Base-by-base conservation (phyloP, 2,113 vertebrate species). In the Xiphias gladius region DNA sequence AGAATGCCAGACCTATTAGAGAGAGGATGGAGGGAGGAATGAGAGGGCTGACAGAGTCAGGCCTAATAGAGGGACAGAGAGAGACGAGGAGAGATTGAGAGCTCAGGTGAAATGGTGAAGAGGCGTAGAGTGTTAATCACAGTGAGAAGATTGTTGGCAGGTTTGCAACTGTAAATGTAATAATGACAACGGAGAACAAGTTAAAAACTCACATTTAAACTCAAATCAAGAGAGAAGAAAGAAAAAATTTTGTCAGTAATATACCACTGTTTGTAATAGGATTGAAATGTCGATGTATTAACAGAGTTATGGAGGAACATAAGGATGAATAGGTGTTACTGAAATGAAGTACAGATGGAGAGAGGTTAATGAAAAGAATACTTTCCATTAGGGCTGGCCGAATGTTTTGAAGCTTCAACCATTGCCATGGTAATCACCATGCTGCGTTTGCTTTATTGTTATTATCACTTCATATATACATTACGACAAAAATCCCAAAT, bases 1-100 rank as follows among this genome's bases (percentile, higher is more conserved):
- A 83, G 81, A 92, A 92, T 91, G 86, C 73, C 89, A 92, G 80
- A 88, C 43, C 78, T 90, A 84, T 92, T 88, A 90, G 68, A 80
- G 79, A 50, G 46, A 71, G 85, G 83, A 75, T 57, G 82, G 86
- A 85, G 74, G 22, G 84, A 82, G 57, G 73, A 57, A 63, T 64
- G 76, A 72, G 77, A 73, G 69, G 73, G n/a, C 61, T 30, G 77
- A 66, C 71, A 30, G 63, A 64, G 83, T 81, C 83, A 75, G 55
- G 55, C 35, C 43, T 86, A 82, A 92, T 83, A 67, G 71, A 76
- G 50, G 46, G 55, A 73, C 7, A 9, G 77, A 79, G 55, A 41
- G 50, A 75, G 79, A 73, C 2, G 17, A 39, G 54, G 41, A 69
- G 57, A 65, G 43, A 58, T 20, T 69, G 70, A 70, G 67, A 73